These are phyloP conservation scores for Nothocercus nigrocapillus DNA, from an alignment of 2,113 vertebrate genomes.

Conservation along the genomic window DNA sequence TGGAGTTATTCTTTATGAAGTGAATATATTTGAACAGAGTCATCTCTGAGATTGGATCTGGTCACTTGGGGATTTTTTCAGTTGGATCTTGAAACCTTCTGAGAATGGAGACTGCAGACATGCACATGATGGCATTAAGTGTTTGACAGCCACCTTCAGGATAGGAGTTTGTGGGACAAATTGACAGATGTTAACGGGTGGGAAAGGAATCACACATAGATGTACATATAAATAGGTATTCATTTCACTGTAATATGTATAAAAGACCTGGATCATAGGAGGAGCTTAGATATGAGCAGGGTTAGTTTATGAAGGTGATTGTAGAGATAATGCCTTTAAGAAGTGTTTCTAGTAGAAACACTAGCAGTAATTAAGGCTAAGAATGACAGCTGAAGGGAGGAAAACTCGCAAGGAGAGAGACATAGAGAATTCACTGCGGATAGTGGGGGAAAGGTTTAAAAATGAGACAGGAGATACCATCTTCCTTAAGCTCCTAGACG, in stretches of 20 bases:
- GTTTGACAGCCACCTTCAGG: background rate
- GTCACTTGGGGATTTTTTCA: background rate
- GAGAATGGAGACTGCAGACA: background rate
- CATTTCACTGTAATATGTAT: background rate
- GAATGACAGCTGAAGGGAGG: background rate
- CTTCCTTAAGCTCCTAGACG: background rate
- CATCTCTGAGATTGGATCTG: background rate
- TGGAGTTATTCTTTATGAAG: background rate
- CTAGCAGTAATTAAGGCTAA: background rate
- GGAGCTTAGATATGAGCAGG: background rate
- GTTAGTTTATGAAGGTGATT: background rate
- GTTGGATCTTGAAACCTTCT: background rate
- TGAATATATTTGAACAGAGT: background rate
- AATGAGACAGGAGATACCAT: background rate
- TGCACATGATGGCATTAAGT: fast-evolving
- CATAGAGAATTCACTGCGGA: background rate
- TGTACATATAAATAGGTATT: background rate
- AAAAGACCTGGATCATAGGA: background rate
- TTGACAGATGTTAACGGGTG: background rate
- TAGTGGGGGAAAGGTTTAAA: background rate
- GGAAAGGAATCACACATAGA: background rate
- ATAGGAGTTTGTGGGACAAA: background rate
- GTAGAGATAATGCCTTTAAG: background rate
- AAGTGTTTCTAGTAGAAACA: background rate
- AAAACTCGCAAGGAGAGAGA: background rate